phyloP scores from a whole-genome alignment of 2,888 invertebrate species.

The Spisula subtruncata region DNA sequence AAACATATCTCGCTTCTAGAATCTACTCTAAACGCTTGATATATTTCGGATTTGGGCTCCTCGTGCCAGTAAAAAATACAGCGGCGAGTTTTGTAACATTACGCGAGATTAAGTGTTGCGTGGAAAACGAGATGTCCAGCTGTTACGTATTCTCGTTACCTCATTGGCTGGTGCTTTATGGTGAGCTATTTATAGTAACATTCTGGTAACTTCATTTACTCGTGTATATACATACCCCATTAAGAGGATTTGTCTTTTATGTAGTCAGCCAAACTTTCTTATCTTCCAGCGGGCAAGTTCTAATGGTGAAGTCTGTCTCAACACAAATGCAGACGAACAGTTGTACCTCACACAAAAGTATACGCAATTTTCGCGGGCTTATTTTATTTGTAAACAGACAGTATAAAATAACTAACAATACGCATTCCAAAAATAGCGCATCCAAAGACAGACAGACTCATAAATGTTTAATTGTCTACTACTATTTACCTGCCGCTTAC shows the following conservation, averaged over 20 bases:
- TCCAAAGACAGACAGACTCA: conserved; percentile 12
- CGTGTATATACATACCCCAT: conserved; percentile 16
- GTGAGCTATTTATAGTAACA: conserved; percentile 60
- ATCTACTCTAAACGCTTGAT: neutral
- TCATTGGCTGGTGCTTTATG: conserved; percentile 58
- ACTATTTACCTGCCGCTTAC: conserved; percentile 7
- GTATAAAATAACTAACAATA: conserved; percentile 25
- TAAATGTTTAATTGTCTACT: conserved; percentile 27
- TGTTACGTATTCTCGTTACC: conserved; percentile 50
- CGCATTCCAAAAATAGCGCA: conserved; percentile 4
- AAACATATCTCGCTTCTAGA: neutral
- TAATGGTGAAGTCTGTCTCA: neutral
- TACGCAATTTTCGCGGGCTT: conserved; percentile 22
- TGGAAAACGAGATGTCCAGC: conserved; percentile 64
- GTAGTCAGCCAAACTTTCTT: neutral
- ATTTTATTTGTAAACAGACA: conserved; percentile 18
- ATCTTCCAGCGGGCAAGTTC: neutral
- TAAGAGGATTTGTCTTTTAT: neutral
- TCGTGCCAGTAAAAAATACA: neutral
- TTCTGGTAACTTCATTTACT: conserved; percentile 27
- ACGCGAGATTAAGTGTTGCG: conserved; percentile 60
- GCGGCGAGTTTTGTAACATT: conserved; percentile 21
- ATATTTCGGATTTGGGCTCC: neutral
- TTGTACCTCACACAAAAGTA: neutral
- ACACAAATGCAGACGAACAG: neutral